These are phyloP conservation scores for Platyscapa corneri DNA, from an alignment of 1,140 invertebrate species.

Conservation along the genomic window DNA sequence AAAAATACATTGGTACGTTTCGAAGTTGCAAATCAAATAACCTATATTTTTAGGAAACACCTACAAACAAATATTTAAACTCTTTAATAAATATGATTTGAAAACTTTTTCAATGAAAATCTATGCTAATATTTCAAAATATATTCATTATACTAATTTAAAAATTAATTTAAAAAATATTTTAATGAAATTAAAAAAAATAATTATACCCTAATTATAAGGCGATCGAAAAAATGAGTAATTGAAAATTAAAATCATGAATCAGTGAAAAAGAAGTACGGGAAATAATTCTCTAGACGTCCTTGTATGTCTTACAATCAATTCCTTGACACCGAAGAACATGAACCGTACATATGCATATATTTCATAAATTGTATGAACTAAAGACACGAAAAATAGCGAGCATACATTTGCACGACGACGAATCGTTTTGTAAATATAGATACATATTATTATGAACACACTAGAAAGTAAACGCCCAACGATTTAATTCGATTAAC, in stretches of 20 bases:
- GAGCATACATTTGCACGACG: not conserved
- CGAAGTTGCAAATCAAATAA: not conserved
- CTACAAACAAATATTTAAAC: not conserved
- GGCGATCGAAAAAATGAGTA: not conserved
- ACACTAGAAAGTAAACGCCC: not conserved
- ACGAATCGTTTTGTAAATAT: not conserved
- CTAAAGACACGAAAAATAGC: not conserved
- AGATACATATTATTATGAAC: too few relatives aligned
- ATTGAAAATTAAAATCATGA: not conserved
- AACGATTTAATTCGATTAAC: conserved; percentile 42
- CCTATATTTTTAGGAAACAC: not conserved
- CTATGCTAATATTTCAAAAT: too few relatives aligned
- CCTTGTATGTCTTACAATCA: conserved; percentile 33
- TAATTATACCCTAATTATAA: not conserved
- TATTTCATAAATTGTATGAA: conserved; percentile 2
- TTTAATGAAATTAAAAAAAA: not conserved
- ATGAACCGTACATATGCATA: not conserved
- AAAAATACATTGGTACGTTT: not conserved
- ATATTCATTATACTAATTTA: too few relatives aligned
- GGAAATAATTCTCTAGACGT: conserved; percentile 6
- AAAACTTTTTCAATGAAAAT: too few relatives aligned
- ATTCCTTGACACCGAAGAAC: conserved; percentile 27
- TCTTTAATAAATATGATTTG: too few relatives aligned
- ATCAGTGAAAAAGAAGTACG: not conserved
- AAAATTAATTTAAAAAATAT: too few relatives aligned